Evolutionary conservation across 1,140 invertebrate species (phyloP).

Genomic region (Pogonomyrmex barbatus): DNA sequence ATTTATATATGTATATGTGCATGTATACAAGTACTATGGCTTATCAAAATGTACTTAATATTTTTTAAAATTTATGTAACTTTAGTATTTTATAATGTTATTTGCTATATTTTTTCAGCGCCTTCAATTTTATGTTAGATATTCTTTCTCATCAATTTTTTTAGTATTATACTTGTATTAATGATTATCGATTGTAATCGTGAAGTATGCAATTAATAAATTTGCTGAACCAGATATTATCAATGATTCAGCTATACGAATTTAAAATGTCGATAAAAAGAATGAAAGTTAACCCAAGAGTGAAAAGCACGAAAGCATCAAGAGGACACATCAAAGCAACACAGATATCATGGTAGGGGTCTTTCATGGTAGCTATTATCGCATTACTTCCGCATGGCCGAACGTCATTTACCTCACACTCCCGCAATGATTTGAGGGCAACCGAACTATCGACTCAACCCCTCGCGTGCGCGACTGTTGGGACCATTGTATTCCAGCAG

Average conservation of each 20-base stretch:
- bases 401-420: conserved; percentile 82
- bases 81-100: not conserved
- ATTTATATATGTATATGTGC: too few species aligned
- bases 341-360: conserved; percentile 78
- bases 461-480: conserved; percentile 59
- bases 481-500: conserved; percentile 73
- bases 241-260: conserved; percentile 17
- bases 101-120: not conserved
- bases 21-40: not conserved
- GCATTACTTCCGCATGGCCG: conserved; percentile 82
- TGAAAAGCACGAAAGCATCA: conserved; percentile 49
- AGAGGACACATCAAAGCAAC: conserved; percentile 82
- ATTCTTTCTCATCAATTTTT: not conserved
- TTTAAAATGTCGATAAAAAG: conserved; percentile 67
- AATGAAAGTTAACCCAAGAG: conserved; percentile 51
- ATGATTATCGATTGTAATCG: not conserved
- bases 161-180: conserved; percentile 20
- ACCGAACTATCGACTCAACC: conserved; percentile 77
- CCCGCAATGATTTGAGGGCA: conserved; percentile 84
- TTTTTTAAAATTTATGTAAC: not conserved
- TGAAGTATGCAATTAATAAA: not conserved
- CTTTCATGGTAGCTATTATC: conserved; percentile 83
- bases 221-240: conserved; percentile 32
- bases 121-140: conserved; percentile 28
- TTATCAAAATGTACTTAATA: not conserved